Base-by-base conservation (phyloP, 1,140 invertebrate genomes). In the Eupeodes corollae region DNA sequence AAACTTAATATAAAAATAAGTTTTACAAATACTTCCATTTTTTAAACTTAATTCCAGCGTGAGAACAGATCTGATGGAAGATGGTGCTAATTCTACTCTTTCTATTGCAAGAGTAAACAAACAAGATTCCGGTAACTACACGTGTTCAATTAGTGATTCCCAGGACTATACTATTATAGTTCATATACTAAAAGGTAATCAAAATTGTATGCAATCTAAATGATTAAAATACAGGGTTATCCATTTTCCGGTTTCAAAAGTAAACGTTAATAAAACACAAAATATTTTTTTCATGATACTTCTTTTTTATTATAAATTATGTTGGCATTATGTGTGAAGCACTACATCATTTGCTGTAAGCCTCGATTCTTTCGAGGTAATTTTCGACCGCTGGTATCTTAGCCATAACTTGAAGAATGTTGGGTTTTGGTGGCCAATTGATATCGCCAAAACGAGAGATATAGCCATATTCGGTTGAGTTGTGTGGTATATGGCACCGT, bases 41-140 rank as follows among this genome's bases (percentile, higher is more conserved):
- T 13, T 5, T 42, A 44, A 42, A 44, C 56, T 51, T 58, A 21
- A 61, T 63, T 52, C 3, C 67, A 84, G 82, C 61, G 82, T 85
- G 44, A 83, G 82, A 69, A 85, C 82, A 45, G 80, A 84, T 64
- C 75, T 83, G 64, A 81, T 82, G 66, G 76, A 82, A 38, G 79
- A 81, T 46, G 82, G 82, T 16, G 84, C 83, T 33, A 80, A 85
- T 58, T 86, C 83, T 44, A 79, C 82, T 31, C 73, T 88, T 32
- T 76, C 80, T 14, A 79, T 88, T 56, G 79, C 82, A 37, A 78
- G 81, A 54, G 83, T 86, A 38, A 79, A 80, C 56, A 79, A 81
- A 58, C 72, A 73, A 44, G 84, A 88, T 67, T 82, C 80, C 18
- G 86, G 85, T 11, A 87, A 87, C 64, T 87, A 87, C 69, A 84